phyloP scores from a whole-genome alignment of 2,888 invertebrate species.

The Bursaphelenchus okinawaensis region DNA sequence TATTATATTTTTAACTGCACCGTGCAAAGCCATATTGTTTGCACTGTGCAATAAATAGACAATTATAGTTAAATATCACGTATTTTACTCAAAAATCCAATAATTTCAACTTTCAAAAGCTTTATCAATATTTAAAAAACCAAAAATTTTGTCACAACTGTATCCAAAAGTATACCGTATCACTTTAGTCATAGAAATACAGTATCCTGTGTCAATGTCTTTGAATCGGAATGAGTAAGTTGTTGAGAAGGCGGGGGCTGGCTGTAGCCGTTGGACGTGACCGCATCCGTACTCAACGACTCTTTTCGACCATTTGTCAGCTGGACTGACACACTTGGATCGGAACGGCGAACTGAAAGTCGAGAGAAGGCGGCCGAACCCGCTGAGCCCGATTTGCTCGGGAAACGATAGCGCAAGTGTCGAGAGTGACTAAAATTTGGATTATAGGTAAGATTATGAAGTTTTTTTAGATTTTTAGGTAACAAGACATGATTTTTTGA shows the following conservation, averaged over 20 bases:
- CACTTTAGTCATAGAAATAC: no score
- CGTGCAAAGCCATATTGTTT: no score
- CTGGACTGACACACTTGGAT: slow-evolving; percentile 14
- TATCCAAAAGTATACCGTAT: no score
- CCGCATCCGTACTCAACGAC: neutral
- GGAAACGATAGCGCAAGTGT: neutral
- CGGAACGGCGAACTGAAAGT: slow-evolving; percentile 11
- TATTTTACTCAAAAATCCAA: no score
- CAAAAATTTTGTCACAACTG: no score
- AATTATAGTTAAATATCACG: no score
- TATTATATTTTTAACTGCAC: no score
- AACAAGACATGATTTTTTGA: no score
- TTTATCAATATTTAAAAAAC: neutral
- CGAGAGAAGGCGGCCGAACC: slow-evolving; percentile 13
- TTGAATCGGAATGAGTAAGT: neutral
- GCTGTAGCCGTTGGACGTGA: neutral
- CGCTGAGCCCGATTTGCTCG: neutral
- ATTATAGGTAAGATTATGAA: neutral
- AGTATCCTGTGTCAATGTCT: slow-evolving; percentile 8
- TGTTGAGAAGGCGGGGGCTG: neutral
- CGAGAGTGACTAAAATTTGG: neutral
- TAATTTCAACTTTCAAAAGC: neutral
- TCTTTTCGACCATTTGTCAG: neutral
- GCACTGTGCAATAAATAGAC: no score
- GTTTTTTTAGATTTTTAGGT: no score